phyloP scores from a whole-genome alignment of 2,888 invertebrate genomes.

The Parnassius mnemosyne region DNA sequence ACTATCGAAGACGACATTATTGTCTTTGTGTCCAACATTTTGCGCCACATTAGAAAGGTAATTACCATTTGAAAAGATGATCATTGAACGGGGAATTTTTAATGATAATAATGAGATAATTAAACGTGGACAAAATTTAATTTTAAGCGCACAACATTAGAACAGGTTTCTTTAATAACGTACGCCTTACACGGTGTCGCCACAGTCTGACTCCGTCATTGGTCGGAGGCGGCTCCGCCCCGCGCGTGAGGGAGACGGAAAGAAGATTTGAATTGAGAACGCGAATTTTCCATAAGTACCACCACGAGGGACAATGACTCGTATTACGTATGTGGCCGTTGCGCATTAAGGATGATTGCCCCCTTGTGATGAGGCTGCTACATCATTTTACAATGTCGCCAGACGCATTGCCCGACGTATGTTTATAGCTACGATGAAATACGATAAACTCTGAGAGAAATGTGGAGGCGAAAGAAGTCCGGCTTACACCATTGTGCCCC shows the following conservation, averaged over 20 bases:
- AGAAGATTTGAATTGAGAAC: constrained; percentile 80
- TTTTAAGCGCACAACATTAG: constrained; percentile 80
- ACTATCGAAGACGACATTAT: constrained; percentile 46
- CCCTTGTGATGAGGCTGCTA: constrained; percentile 78
- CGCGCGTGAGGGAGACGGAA: constrained; percentile 76
- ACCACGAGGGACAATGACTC: constrained; percentile 79
- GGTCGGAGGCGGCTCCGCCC: constrained; percentile 78
- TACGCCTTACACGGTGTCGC: constrained; percentile 80
- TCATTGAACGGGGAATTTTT: constrained; percentile 78
- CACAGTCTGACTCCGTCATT: constrained; percentile 75
- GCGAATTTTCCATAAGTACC: constrained; percentile 81
- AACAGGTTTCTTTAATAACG: constrained; percentile 81
- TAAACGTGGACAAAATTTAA: constrained; percentile 81
- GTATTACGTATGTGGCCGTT: constrained; percentile 79
- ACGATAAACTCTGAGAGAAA: constrained; percentile 73
- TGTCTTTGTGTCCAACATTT: constrained; percentile 54
- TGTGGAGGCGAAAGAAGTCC: constrained; percentile 75
- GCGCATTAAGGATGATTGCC: constrained; percentile 80
- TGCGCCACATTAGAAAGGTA: constrained; percentile 57
- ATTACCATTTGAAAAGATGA: constrained; percentile 73
- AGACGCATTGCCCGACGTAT: constrained; percentile 63
- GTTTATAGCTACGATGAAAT: constrained; percentile 73
- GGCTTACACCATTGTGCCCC: constrained; percentile 65
- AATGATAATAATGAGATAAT: constrained; percentile 81
- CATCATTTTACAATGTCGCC: constrained; percentile 78